phyloP scores from a whole-genome alignment of 2,113 vertebrate species.

The Brachypteracias leptosomus region DNA sequence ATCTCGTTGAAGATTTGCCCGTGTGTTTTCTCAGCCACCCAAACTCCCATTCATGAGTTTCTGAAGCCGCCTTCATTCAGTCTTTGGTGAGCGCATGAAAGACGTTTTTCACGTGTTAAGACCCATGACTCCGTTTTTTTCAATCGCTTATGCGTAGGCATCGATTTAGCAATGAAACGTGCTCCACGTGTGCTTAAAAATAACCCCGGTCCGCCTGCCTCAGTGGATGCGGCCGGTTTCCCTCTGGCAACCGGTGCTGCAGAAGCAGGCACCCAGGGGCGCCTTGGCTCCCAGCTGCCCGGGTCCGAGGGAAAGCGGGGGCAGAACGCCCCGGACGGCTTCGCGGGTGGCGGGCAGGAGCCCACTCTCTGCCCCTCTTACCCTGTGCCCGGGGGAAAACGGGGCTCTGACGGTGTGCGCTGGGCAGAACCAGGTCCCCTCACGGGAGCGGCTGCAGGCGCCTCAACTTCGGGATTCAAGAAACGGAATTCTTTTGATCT shows the following conservation, averaged over 20 bases:
- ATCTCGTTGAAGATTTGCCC: background rate
- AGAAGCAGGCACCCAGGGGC: background rate
- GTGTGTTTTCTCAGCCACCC: background rate
- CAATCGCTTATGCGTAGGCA: conserved; percentile 34
- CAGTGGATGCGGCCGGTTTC: background rate
- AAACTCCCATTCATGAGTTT: conserved; percentile 62
- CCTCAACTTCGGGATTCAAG: background rate
- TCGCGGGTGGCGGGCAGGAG: background rate
- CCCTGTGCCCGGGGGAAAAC: background rate
- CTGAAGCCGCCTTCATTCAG: conserved; percentile 36
- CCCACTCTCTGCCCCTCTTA: too few species aligned
- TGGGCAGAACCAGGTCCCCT: background rate
- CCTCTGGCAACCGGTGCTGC: background rate
- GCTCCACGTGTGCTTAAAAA: conserved; percentile 55
- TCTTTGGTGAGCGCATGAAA: background rate
- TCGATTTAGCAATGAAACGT: conserved; percentile 23
- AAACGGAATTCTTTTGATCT: background rate
- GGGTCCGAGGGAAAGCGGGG: background rate
- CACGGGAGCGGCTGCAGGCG: background rate
- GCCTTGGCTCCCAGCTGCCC: background rate
- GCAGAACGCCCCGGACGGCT: background rate
- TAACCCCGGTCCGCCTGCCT: background rate
- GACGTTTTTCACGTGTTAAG: conserved; percentile 49
- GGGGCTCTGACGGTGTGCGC: background rate
- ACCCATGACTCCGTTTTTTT: conserved; percentile 7